phyloP scores from a whole-genome alignment of 2,113 vertebrate genomes.

The Oplegnathus fasciatus region DNA sequence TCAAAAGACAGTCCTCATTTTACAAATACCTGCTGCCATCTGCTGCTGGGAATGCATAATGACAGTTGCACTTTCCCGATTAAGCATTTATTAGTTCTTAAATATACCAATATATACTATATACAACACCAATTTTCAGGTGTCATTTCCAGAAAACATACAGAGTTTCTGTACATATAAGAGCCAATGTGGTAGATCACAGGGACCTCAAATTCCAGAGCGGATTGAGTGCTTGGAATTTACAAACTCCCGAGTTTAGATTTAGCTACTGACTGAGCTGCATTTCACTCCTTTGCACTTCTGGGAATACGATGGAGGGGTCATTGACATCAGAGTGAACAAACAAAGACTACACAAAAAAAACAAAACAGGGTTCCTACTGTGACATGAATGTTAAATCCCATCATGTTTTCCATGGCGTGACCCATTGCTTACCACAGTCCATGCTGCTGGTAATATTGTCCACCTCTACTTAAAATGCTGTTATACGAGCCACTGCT shows the following conservation, averaged over 20 bases:
- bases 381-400: conserved; percentile 28
- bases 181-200: neutral
- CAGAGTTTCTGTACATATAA: neutral
- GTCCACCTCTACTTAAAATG: neutral
- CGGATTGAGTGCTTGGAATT: conserved; percentile 18
- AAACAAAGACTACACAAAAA: conserved; percentile 28
- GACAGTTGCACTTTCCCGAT: neutral
- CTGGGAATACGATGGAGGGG: conserved; percentile 20
- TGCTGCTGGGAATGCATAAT: conserved; percentile 19
- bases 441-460: neutral
- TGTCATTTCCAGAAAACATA: neutral
- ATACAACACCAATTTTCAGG: neutral
- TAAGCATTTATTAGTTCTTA: neutral
- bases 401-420: conserved; percentile 1
- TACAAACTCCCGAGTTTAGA: neutral
- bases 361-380: neutral
- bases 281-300: conserved; percentile 14
- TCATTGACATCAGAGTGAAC: conserved; percentile 39
- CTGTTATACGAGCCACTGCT: neutral
- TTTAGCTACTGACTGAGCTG: neutral
- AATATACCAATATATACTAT: too few relatives aligned
- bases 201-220: conserved; percentile 38
- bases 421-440: neutral
- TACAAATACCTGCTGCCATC: conserved; percentile 7
- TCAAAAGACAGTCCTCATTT: neutral